Conservation (phyloP, 1,140 invertebrate genomes). For the Pogonognathellus flavescens region DNA sequence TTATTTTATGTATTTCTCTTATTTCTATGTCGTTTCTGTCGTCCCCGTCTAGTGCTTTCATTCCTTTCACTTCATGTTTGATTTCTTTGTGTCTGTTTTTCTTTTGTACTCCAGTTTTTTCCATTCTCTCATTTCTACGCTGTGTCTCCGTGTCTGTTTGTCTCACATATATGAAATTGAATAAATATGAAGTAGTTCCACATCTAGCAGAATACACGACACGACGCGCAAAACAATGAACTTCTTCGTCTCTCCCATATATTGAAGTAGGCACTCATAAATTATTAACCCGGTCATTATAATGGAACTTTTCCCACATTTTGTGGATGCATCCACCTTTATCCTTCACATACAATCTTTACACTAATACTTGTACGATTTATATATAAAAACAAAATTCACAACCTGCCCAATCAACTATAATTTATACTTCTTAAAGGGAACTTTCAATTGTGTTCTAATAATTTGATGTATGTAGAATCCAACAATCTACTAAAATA, state of each 20-base stretch:
- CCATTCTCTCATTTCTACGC: neutral
- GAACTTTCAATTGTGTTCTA: too few species aligned
- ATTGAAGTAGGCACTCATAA: too few species aligned
- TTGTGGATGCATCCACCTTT: too few species aligned
- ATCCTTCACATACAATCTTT: too few species aligned
- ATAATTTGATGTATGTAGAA: too few species aligned
- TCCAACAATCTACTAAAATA: too few species aligned
- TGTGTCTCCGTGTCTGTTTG: constrained; percentile 13
- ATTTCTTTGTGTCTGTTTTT: constrained; percentile 47
- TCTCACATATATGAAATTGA: neutral
- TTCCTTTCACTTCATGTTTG: constrained; percentile 43
- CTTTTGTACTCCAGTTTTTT: constrained; percentile 18
- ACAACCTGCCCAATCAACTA: too few species aligned
- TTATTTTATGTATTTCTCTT: constrained; percentile 37
- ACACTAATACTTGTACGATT: too few species aligned
- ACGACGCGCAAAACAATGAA: constrained; percentile 1
- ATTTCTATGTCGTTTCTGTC: constrained; percentile 1
- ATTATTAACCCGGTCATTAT: too few species aligned
- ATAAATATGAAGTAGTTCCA: neutral
- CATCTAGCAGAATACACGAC: constrained; percentile 1
- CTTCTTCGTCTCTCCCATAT: neutral
- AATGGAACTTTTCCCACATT: too few species aligned
- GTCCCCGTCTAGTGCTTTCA: neutral
- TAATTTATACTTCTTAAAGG: too few species aligned
- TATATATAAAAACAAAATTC: too few species aligned